A percentile compares a stretch with the other conserved stretches of the same genome.
These are phyloP conservation scores for Lissonota sp. DNA, from an alignment of 2,888 invertebrate species.

Conservation along the genomic window DNA sequence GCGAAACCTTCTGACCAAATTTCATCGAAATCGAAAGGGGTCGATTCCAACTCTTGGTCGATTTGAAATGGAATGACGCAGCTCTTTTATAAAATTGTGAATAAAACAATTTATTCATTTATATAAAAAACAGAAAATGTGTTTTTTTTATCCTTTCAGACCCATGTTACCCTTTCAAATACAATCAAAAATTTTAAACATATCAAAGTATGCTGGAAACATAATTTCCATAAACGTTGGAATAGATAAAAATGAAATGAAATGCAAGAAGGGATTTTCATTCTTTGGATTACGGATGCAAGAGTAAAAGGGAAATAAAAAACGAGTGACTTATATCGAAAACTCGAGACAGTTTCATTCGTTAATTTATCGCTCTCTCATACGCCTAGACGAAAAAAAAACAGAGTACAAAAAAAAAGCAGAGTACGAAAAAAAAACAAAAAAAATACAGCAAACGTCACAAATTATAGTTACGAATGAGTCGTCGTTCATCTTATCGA, in stretches of 20 bases:
- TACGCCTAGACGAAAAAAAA: slow-evolving; percentile 6
- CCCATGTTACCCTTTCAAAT: no score
- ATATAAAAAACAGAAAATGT: no score
- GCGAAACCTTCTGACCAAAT: no score
- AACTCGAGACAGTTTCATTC: slow-evolving; percentile 36
- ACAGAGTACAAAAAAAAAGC: background rate
- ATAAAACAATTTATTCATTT: no score
- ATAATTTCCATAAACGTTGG: background rate
- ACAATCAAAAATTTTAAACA: background rate
- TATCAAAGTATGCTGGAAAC: background rate
- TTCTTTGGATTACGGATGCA: background rate
- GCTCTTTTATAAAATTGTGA: no score
- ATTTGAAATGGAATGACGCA: no score
- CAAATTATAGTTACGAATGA: slow-evolving; percentile 57
- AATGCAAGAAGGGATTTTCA: background rate
- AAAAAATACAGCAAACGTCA: slow-evolving; percentile 9
- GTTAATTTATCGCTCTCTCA: slow-evolving; percentile 33
- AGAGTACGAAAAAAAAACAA: slow-evolving; percentile 18
- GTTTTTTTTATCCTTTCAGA: no score
- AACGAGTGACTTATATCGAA: slow-evolving; percentile 5
- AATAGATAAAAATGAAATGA: background rate
- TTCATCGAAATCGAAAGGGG: no score
- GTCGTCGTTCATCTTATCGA: slow-evolving; percentile 50
- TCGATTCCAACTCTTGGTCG: no score
- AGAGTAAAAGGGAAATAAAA: background rate